Evolutionary conservation across 23 tunicate species (phyloP), one percentile per base, ranked within the genome.

Genomic region (Pegea sp.): DNA sequence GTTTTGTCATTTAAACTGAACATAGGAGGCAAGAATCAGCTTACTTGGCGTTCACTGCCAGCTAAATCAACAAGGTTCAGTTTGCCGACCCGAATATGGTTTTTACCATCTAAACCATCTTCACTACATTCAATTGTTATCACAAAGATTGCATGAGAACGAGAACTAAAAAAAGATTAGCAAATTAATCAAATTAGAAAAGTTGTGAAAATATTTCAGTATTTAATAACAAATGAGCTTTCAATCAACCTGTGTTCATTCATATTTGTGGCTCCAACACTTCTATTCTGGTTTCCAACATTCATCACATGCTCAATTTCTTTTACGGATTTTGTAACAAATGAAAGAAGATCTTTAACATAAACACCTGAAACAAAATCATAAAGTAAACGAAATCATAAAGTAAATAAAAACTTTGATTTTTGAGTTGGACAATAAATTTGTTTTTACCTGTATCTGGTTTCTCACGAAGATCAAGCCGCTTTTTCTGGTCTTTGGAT

Each of bases 281-380:
- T 76, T 49, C 96, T 48, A 55, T 75, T 87, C 55, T 87, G 88
- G 57, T 87, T 87, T 59, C 96, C 96, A 32, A 87, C 96, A 51
- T 76, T 76, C 96, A 87, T 87, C 19, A 87, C 96, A 54, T 87
- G 96, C 53, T 87, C 96, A 43, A 87, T 87, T 60, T 87, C 96
- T 48, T 87, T 69, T 62, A 87, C 96, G 2, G 88, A 75, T 52
- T 87, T 87, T 4, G 88, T 76, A 4, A 87, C 96, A 49, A 84
- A 84, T 30, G 95, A 84, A 24, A 84, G 72, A 20, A 84, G 44
- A 52, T 84, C 95, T 58, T 84, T 84, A 4, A 84, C 84, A 63
- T 84, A 84, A 28, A 84, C 71, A 30, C 95, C 95, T 84, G 44
- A 29, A 65, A 75, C 7, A 28, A 20, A 58, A 44, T 38, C 11